Base-by-base conservation (phyloP, 1,140 invertebrate genomes). In the Leptestheria dahalacensis region DNA sequence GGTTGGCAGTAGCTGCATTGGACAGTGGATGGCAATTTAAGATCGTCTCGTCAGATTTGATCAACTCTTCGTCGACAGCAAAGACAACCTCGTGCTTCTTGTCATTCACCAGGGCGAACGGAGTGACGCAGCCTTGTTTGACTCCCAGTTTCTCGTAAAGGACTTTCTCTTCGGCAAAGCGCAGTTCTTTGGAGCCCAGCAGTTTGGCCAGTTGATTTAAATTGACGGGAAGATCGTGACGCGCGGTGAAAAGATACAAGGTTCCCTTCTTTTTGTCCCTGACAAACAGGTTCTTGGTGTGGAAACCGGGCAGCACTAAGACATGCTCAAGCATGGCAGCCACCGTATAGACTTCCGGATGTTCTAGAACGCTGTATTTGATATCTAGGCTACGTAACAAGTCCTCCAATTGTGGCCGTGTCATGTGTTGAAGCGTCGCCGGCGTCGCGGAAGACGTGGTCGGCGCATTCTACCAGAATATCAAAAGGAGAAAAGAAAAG, bases 201-300 rank as follows among this genome's bases (percentile, higher is more conserved):
- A 64, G 46, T 64, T 73, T 73, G 15, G 66, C 65, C 20, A 74
- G 48, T 21, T 71, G 68, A 59, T 66, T 70, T 0, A 74, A 63
- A 53, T 71, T 70, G 20, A 73, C 63, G 21, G 71, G 63, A 1
- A 61, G 60, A 64, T 73, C 66, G 63, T 74, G 70, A 12, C 67
- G 61, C 6, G 69, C 71, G 51, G 71, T 69, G 18, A 73, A 65
- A 15, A 74, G 62, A 62, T 67, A 74, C 3, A 74, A 63, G 3
- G 51, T 61, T 21, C 63, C 61, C 58, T 72, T 73, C 66, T 73
- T 73, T 62, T 73, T 74, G 65, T 74, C 73, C 59, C 64, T 65
- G 10, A 74, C 61, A 58, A 74, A 74, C 1, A 74, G 66, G 61
- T 74, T 74, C 61, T 74, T 74, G n/a, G 68, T 65, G 61, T 68